phyloP scores from a whole-genome alignment of 2,797 vertebrate genomes.

The Sebastes diploproa region DNA sequence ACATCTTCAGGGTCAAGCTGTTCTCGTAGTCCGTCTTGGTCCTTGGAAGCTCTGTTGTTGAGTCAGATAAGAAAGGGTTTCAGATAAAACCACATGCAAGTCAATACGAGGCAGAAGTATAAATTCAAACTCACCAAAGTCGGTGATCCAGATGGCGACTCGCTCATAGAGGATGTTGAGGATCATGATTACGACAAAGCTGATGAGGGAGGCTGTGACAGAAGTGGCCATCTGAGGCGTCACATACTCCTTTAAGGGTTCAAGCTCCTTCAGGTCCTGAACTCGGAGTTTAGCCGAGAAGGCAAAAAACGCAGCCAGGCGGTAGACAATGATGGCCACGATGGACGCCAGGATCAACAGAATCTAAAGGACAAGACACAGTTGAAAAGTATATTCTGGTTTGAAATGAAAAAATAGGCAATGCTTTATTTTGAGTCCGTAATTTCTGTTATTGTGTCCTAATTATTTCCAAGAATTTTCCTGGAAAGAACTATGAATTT shows the following conservation, averaged over 20 bases:
- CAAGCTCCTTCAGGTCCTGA: slow-evolving; percentile 79
- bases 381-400: not conserved
- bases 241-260: slow-evolving; percentile 89
- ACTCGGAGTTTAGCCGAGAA: slow-evolving; percentile 84
- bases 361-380: slow-evolving; percentile 75
- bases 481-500: not conserved
- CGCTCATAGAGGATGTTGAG: slow-evolving; percentile 91
- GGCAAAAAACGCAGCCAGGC: slow-evolving; percentile 89
- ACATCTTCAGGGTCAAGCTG: slow-evolving; percentile 96
- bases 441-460: not conserved
- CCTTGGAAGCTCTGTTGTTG: slow-evolving; percentile 88
- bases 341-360: slow-evolving; percentile 91
- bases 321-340: slow-evolving; percentile 93
- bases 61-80: not conserved
- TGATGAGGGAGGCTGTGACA: slow-evolving; percentile 92
- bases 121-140: slow-evolving; percentile 84
- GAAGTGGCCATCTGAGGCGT: slow-evolving; percentile 94
- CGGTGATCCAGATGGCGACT: slow-evolving; percentile 93
- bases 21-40: slow-evolving; percentile 95
- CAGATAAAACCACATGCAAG: not conserved
- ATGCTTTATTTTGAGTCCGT: not conserved
- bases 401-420: not conserved
- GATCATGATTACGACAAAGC: slow-evolving; percentile 92
- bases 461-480: not conserved
- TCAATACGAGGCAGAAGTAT: accelerated